Evolutionary conservation across 2,797 vertebrate genomes (phyloP).

Genomic region (Sardinella longiceps): DNA sequence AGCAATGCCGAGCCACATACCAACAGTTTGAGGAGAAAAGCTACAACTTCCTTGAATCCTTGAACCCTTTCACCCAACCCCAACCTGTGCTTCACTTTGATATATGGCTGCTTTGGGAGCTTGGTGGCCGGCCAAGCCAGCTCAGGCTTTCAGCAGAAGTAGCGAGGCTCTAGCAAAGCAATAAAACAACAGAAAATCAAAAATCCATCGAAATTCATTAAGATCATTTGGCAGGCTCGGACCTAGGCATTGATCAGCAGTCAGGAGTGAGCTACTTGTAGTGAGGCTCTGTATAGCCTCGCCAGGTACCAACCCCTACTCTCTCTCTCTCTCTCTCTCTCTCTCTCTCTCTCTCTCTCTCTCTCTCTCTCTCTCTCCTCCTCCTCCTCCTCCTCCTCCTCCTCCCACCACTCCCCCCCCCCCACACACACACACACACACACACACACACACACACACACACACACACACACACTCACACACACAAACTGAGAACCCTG

Average conservation of each 20-base stretch:
- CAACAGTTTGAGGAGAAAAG: neutral
- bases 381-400: no score
- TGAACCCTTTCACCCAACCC: neutral
- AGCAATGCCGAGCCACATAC: neutral
- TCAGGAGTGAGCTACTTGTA: neutral
- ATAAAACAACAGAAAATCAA: constrained; percentile 3
- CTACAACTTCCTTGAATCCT: neutral
- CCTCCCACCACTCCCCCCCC: no score
- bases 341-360: no score
- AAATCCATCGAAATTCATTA: constrained; percentile 7
- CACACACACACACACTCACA: neutral
- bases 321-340: no score
- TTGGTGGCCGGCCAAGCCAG: neutral
- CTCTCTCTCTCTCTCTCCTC: no score
- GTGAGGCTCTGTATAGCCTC: no score
- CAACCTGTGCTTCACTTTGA: no score
- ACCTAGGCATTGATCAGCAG: neutral
- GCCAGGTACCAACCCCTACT: no score
- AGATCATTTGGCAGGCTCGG: neutral
- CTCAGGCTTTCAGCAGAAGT: neutral
- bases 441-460: neutral
- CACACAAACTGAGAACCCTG: neutral
- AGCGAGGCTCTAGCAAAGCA: neutral
- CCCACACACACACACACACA: no score
- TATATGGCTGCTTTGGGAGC: neutral